Percentiles rank a stretch among this genome's conserved stretches.
These are phyloP conservation scores for Pemphigus obesinymphae DNA, from an alignment of 1,140 invertebrate species.

Conservation along the genomic window DNA sequence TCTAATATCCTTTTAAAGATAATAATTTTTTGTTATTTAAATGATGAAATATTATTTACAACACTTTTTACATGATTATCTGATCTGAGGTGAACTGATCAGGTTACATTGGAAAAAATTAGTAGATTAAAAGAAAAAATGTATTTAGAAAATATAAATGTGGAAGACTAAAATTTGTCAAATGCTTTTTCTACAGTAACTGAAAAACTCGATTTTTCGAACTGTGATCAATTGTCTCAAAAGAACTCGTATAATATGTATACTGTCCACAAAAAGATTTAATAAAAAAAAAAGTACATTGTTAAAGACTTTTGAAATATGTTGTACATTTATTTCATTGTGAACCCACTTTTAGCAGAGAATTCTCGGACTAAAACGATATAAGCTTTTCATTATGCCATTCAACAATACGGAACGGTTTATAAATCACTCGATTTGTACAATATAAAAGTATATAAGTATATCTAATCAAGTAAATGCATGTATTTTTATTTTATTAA, in stretches of 20 bases:
- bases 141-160: too few relatives aligned
- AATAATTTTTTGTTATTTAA: too few relatives aligned
- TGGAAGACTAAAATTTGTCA: not conserved
- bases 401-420: constrained; percentile 9
- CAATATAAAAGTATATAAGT: not conserved
- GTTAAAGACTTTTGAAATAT: constrained; percentile 1
- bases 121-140: too few relatives aligned
- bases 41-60: too few relatives aligned
- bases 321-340: not conserved
- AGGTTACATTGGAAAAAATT: too few relatives aligned
- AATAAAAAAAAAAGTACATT: not conserved
- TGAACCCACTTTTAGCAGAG: not conserved
- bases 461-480: not conserved
- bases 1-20: too few relatives aligned
- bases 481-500: not conserved
- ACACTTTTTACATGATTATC: too few relatives aligned
- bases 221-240: not conserved
- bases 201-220: not conserved
- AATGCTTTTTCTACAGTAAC: not conserved
- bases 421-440: not conserved
- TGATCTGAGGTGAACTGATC: too few relatives aligned
- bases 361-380: not conserved
- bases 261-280: not conserved
- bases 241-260: not conserved
- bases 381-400: not conserved